Evolutionary conservation across 2,113 vertebrate species (phyloP), one percentile per base, ranked within the genome.

Genomic region (Paramisgurnus dabryanus): DNA sequence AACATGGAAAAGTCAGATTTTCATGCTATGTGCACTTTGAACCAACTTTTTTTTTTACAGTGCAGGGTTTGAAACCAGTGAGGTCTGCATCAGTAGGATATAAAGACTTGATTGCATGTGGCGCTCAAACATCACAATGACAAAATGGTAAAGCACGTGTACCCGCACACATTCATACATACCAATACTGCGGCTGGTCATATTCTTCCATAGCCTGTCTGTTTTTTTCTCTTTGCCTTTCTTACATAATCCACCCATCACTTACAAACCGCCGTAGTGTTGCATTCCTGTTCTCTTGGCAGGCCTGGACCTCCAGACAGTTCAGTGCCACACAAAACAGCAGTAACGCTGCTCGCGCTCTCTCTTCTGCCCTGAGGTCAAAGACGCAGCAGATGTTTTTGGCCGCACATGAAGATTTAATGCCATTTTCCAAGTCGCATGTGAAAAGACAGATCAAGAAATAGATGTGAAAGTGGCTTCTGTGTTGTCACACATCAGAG

Each of bases 401-500:
- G 22, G 70, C 79, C 82, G 69, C 83, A 85, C 76, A 78, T 17
- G 71, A 91, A 88, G 89, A 84, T 88, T 91, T 91, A 85, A 87
- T 84, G 84, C 88, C 88, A 89, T 86, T 92, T 92, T 92, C 91
- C 91, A 76, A 57, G 43, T 50, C 50, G 27, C 39, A 22, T 61
- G 50, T 41, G 6, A 67, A 73, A 13, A 58, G 49, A 22, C 27
- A 69, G 69, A 73, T 13, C 10, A 89, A 81, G 64, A n/a, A 53
- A 83, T 79, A 88, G 82, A 87, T 88, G 70, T 68, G 84, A 57
- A 50, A 66, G 76, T 34, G 18, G 47, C 63, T 74, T 64, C 34
- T 74, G 81, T 85, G 86, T 89, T 92, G 91, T 92, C 91, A 88
- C 80, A 89, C 86, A 88, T 90, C 90, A 64, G 69, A 80, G 18